These are phyloP conservation scores for Chouioia cunea DNA, from an alignment of 2,888 invertebrate genomes.

Conservation along the genomic window DNA sequence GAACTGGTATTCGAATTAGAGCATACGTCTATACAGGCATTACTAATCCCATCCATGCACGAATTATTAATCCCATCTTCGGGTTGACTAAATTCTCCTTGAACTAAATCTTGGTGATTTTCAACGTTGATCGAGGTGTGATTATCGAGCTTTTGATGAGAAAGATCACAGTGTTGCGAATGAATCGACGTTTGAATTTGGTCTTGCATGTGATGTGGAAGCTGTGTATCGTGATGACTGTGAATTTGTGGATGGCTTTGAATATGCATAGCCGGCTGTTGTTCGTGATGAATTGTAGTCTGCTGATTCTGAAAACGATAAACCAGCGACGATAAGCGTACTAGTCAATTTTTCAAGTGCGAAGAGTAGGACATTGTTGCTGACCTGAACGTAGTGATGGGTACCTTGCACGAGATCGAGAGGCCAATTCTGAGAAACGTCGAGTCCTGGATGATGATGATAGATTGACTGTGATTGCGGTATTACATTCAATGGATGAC, in stretches of 20 bases:
- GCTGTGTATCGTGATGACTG: slow-evolving; percentile 57
- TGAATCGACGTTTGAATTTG: slow-evolving; percentile 51
- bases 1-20: slow-evolving; percentile 53
- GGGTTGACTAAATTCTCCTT: slow-evolving; percentile 30
- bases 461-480: slow-evolving; percentile 56
- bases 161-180: slow-evolving; percentile 51
- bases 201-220: slow-evolving; percentile 56
- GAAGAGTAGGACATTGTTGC: too few relatives aligned
- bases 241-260: slow-evolving; percentile 53
- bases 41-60: slow-evolving; percentile 44
- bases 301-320: slow-evolving; percentile 51
- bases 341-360: too few relatives aligned
- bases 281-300: slow-evolving; percentile 51
- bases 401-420: slow-evolving; percentile 63
- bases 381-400: slow-evolving; percentile 64
- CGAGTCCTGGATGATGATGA: slow-evolving; percentile 56
- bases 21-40: slow-evolving; percentile 51
- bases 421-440: slow-evolving; percentile 63
- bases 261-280: slow-evolving; percentile 45
- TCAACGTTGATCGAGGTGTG: slow-evolving; percentile 51
- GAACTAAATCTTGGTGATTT: slow-evolving; percentile 32
- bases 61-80: slow-evolving; percentile 44
- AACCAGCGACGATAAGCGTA: slow-evolving; percentile 5
- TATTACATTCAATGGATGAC: slow-evolving; percentile 53
- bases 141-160: slow-evolving; percentile 51